Percentiles rank a stretch among this genome's conserved stretches.
These are phyloP conservation scores for Sisor rabdophorus DNA, from an alignment of 2,113 vertebrate species.

Conservation along the genomic window DNA sequence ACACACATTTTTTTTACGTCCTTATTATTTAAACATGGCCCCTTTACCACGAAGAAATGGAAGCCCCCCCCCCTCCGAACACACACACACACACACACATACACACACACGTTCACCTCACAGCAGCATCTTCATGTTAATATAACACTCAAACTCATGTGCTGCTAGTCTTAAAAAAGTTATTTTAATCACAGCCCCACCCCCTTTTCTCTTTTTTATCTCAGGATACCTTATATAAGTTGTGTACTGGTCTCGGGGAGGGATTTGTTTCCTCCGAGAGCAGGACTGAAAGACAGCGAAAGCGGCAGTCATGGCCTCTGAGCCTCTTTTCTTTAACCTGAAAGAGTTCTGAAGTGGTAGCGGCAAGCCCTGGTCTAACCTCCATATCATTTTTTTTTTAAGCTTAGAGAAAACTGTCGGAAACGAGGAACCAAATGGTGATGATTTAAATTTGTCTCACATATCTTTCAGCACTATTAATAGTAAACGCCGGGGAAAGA, in stretches of 20 bases:
- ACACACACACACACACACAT: too few species aligned
- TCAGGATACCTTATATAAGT: constrained; percentile 33
- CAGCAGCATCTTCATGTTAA: constrained; percentile 1
- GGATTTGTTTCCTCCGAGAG: constrained; percentile 7
- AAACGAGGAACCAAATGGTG: constrained; percentile 59
- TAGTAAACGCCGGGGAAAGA: constrained; percentile 57
- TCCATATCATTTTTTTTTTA: constrained; percentile 62
- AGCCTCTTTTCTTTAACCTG: constrained; percentile 11
- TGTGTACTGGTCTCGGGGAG: constrained; percentile 3
- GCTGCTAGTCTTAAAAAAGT: constrained; percentile 26
- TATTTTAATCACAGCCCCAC: constrained; percentile 8
- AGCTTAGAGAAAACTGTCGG: constrained; percentile 61
- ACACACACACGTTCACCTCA: too few species aligned
- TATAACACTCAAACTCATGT: background rate
- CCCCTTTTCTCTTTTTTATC: constrained; percentile 25
- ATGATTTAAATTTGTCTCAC: constrained; percentile 54
- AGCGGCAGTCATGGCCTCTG: constrained; percentile 16
- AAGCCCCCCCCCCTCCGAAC: background rate
- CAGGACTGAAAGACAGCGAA: constrained; percentile 18
- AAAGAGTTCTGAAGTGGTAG: constrained; percentile 42
- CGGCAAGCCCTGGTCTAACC: constrained; percentile 63
- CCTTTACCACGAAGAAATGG: too few species aligned
- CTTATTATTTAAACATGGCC: too few species aligned
- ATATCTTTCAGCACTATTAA: constrained; percentile 59
- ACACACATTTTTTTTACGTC: too few species aligned